These are phyloP conservation scores for Holacanthus passer DNA, from an alignment of 2,113 vertebrate species.

Conservation along the genomic window DNA sequence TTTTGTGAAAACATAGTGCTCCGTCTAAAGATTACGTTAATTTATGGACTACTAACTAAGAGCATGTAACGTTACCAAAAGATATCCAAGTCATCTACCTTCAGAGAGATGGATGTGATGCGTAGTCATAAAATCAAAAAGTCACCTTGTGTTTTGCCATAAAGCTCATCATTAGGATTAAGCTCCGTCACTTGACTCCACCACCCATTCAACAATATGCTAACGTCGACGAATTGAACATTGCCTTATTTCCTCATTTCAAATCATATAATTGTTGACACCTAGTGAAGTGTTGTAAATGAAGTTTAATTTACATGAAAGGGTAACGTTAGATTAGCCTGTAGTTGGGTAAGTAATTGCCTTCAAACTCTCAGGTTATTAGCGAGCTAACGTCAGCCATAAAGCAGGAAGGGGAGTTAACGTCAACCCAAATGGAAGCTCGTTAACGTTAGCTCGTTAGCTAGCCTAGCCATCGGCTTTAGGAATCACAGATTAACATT, in stretches of 20 bases:
- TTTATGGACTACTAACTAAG: background rate
- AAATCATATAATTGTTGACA: background rate
- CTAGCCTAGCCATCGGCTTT: background rate
- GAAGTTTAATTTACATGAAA: background rate
- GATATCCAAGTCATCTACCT: background rate
- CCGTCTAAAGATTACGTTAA: background rate
- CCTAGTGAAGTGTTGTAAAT: background rate
- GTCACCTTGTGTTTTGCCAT: background rate
- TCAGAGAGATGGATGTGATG: background rate
- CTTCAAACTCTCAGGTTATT: background rate
- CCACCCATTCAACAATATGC: background rate
- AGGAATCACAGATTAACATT: background rate
- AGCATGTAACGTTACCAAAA: background rate
- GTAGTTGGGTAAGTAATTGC: background rate
- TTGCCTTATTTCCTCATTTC: accelerated
- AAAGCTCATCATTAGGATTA: background rate
- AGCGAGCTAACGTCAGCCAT: background rate
- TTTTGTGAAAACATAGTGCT: background rate
- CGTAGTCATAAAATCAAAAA: background rate
- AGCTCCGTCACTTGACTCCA: background rate
- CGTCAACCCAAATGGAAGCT: background rate
- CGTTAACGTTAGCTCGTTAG: background rate
- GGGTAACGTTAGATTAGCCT: background rate
- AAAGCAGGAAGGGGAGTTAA: background rate
- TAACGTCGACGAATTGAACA: background rate